These are phyloP conservation scores for Megatriorchis doriae DNA, from an alignment of 2,113 vertebrate species.

Conservation along the genomic window DNA sequence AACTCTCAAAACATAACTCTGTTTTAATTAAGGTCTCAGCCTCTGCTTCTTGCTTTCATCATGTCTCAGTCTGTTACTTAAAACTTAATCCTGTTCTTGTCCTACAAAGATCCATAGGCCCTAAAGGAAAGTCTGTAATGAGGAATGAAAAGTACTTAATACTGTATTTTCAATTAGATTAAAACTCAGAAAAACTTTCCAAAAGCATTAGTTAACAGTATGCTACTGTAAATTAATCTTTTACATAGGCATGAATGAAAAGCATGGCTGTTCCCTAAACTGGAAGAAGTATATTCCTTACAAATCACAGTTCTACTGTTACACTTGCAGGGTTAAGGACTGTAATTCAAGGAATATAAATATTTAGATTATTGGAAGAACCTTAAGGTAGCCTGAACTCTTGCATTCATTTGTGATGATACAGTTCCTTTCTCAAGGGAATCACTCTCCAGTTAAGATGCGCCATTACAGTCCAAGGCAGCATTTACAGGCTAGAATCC, in stretches of 20 bases:
- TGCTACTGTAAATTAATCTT: neutral
- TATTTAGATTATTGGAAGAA: neutral
- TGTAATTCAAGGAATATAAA: neutral
- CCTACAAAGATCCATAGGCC: constrained; percentile 5
- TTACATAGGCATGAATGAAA: neutral
- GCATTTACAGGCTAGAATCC: neutral
- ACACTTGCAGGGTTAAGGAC: neutral
- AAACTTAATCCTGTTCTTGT: constrained; percentile 30
- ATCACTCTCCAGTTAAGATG: neutral
- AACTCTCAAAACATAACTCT: constrained; percentile 28
- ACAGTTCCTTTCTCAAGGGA: neutral
- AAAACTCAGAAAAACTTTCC: constrained; percentile 31
- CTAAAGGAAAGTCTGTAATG: constrained; percentile 15
- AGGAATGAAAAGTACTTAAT: constrained; percentile 3
- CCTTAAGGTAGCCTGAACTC: neutral
- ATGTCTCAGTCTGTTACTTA: neutral
- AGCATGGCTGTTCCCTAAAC: neutral
- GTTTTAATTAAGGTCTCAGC: constrained; percentile 61
- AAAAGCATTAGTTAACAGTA: neutral
- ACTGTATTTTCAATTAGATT: constrained; percentile 10
- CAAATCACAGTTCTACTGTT: neutral
- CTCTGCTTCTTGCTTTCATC: constrained; percentile 44
- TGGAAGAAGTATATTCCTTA: neutral
- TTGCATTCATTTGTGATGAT: neutral
- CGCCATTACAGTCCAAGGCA: neutral